Evolutionary conservation across 2,113 vertebrate species (phyloP), one percentile per base, ranked within the genome.

Genomic region (Nesogale talazaci): DNA sequence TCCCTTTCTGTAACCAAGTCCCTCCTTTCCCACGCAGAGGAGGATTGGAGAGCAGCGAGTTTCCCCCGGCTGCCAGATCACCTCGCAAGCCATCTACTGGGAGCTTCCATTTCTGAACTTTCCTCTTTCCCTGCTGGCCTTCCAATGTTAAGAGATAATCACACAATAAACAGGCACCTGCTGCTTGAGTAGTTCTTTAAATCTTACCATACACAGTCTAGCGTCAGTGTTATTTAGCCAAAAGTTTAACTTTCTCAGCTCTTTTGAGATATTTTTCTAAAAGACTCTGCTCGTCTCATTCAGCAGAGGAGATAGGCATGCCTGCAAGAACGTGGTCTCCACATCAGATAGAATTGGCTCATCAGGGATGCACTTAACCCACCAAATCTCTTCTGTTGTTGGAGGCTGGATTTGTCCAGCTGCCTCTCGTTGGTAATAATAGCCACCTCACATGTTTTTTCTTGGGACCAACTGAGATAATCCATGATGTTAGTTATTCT

Each of bases 151-250:
- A 72, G 83, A 69, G 42, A 70, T 63, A 34, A 70, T 65, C 4
- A 0, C 79, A 38, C 86, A 79, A 12, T 74, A 76, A 75, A 69
- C 57, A 65, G 52, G 67, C 76, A 87, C 36, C 88, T 96, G 85
- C 61, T 77, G 89, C 61, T 56, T 27, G 76, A 91, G 70, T 40
- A 27, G 89, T 95, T 92, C 80, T 61, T 94, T 9, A 31, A 40
- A 14, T 82, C 78, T 90, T 90, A 8, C 63, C 27, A 88, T 59
- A 89, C 92, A 80, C 56, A 80, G 14, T 63, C 74, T 90, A 59
- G 84, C 27, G 90, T 85, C 11, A 46, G 38, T 40, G 56, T 27
- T 59, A 90, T 65, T 94, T 80, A 83, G 15, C 40, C 25, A 93
- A 65, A 25, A 15, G 9, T 69, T 67, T 84, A 46, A 70, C 22